Evolutionary conservation across 2,888 invertebrate species (phyloP).

Genomic region (Monoplex corrugatus): DNA sequence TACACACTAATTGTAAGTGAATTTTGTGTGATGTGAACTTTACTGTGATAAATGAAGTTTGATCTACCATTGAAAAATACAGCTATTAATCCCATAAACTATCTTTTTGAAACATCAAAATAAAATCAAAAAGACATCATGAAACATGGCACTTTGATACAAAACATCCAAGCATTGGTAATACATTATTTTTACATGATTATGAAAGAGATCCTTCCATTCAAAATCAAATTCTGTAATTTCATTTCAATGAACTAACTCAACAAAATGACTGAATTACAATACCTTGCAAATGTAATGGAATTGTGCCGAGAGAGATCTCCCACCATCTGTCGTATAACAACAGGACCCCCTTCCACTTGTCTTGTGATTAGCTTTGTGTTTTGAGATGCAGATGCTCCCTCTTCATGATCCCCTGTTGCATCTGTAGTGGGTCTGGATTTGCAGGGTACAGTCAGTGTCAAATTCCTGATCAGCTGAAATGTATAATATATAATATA

Average conservation of each 20-base stretch:
- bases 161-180: too few species aligned
- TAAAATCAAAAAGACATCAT: too few species aligned
- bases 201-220: too few species aligned
- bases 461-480: conserved; percentile 30
- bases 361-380: not conserved
- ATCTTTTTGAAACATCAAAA: too few species aligned
- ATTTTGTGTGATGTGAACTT: too few species aligned
- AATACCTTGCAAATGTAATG: conserved; percentile 7
- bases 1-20: too few species aligned
- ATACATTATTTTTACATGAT: not conserved
- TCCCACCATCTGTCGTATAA: conserved; percentile 5
- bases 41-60: too few species aligned
- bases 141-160: too few species aligned
- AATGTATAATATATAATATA: not conserved
- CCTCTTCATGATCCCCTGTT: not conserved
- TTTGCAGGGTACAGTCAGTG: conserved; percentile 35
- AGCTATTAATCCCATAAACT: too few species aligned
- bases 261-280: not conserved
- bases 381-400: not conserved
- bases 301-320: not conserved
- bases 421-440: not conserved
- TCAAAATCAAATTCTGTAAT: too few species aligned
- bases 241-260: too few species aligned
- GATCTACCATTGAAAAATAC: too few species aligned
- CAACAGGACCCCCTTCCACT: conserved; percentile 21